Evolutionary conservation across 2,888 invertebrate species (phyloP).

Genomic region (Euspilapteryx auroguttella): DNA sequence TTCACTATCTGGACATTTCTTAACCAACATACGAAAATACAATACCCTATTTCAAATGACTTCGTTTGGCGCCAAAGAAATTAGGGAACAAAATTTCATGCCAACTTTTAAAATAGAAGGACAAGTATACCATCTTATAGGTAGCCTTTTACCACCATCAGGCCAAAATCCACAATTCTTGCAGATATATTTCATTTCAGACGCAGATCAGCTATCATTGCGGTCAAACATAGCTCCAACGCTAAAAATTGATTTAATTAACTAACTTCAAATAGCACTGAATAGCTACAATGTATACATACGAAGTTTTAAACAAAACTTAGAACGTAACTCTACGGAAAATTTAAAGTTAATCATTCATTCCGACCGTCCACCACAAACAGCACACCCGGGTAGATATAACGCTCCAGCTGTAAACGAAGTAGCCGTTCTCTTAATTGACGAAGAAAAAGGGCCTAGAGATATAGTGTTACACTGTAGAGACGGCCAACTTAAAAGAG

Average conservation of each 20-base stretch:
- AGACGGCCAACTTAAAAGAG: constrained; percentile 7
- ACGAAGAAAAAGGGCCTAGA: constrained; percentile 3
- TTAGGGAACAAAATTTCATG: constrained; percentile 11
- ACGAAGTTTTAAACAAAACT: constrained; percentile 7
- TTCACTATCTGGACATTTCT: constrained; percentile 6
- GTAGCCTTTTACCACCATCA: constrained; percentile 11
- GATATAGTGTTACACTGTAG: constrained; percentile 4
- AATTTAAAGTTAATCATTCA: constrained; percentile 11
- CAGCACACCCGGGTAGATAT: constrained; percentile 6
- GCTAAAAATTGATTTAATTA: constrained; percentile 7
- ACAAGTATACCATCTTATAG: constrained; percentile 11
- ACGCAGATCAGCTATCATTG: constrained; percentile 11
- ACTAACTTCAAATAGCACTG: constrained; percentile 8
- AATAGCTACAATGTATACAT: constrained; percentile 5
- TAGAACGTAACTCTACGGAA: constrained; percentile 6
- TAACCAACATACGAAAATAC: constrained; percentile 6
- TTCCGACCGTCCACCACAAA: constrained; percentile 8
- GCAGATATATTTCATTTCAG: constrained; percentile 16
- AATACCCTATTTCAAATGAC: constrained; percentile 13
- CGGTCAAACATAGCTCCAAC: constrained; percentile 7
- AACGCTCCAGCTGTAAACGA: constrained; percentile 12
- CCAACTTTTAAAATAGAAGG: constrained; percentile 11
- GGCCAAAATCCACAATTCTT: constrained; percentile 12
- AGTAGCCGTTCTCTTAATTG: constrained; percentile 9
- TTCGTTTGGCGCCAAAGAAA: constrained; percentile 13